Base-by-base conservation (phyloP, 2,888 invertebrate genomes). In the Aleiodes leptofemur region DNA sequence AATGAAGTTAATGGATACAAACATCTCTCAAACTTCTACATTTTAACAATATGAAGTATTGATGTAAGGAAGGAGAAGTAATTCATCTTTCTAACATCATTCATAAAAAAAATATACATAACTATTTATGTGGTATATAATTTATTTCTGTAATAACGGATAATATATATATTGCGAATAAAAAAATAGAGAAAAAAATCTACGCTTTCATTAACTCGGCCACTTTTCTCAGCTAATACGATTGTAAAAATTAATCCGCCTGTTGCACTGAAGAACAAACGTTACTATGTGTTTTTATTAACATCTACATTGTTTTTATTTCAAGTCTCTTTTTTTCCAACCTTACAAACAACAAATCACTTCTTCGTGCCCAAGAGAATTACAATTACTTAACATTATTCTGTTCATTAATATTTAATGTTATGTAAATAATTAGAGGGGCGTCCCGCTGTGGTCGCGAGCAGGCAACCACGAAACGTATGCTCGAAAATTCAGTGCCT, bases 381-480 rank as follows among this genome's bases (percentile, higher is more conserved):
- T 75, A 80, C 79, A 78, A 80, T 80, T 80, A 79, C 76, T 77
- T 75, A 79, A 74, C 73, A 75, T 79, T 76, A 78, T 80, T 71
- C 79, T 74, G 73, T 76, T 77, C 79, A 79, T 80, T 80, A 80
- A 79, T 80, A 79, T 79, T 77, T 77, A 79, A 80, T 74, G 77
- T 77, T 78, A 80, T 80, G 80, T 78, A 73, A 80, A 80, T 80
- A 79, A 80, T 80, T 77, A 76, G 56, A 66, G 71, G 71, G 73
- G 61, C 59, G 69, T 70, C 77, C 77, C 77, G 77, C 79, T 78
- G 80, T 75, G 72, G 78, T 76, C 69, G 61, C 69, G 72, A 70
- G 69, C 53, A 69, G 70, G 64, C 69, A 61, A 68, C 71, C 71
- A 74, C 71, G 55, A 23, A 61, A 64, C 70, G 56, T 72, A 72